These are phyloP conservation scores for Ochropleura plecta DNA, from an alignment of 2,888 invertebrate species.

Conservation along the genomic window DNA sequence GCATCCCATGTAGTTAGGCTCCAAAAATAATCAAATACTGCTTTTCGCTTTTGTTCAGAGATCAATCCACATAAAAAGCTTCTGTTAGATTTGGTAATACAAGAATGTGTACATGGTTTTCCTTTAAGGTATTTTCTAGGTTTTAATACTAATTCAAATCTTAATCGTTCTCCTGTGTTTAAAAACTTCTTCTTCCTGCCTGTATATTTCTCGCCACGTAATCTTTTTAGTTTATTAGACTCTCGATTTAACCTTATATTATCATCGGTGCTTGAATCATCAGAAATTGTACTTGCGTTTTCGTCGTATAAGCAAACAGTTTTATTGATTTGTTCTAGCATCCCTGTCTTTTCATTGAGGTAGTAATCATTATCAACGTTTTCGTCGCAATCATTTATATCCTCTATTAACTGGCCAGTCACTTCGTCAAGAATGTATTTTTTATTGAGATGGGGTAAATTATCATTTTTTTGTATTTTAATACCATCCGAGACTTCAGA, in stretches of 20 bases:
- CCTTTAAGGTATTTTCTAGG: constrained; percentile 7
- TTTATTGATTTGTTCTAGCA: too few relatives aligned
- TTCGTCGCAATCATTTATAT: not conserved
- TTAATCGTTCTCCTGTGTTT: not conserved
- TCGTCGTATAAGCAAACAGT: too few relatives aligned
- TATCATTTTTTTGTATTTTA: too few relatives aligned
- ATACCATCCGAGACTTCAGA: not conserved
- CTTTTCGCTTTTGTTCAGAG: not conserved
- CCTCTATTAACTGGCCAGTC: constrained; percentile 2
- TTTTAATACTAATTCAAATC: not conserved
- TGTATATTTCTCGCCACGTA: constrained; percentile 10
- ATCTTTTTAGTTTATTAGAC: not conserved
- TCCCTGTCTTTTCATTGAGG: constrained; percentile 1
- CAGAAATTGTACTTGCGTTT: too few relatives aligned
- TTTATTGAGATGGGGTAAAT: too few relatives aligned
- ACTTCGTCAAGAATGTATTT: not conserved
- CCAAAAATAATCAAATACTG: constrained; percentile 10
- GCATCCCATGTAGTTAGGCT: constrained; percentile 1
- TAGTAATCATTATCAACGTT: constrained; percentile 5
- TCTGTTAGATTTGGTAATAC: constrained; percentile 11
- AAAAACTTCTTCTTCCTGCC: constrained; percentile 7
- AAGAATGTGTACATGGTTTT: constrained; percentile 10
- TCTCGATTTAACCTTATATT: too few relatives aligned
- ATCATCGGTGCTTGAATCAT: too few relatives aligned
- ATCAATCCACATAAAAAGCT: constrained; percentile 8